Percentiles rank a stretch among this genome's conserved stretches.
phyloP scores from a whole-genome alignment of 2,113 vertebrate genomes.

The Sphaerodactylus townsendi region DNA sequence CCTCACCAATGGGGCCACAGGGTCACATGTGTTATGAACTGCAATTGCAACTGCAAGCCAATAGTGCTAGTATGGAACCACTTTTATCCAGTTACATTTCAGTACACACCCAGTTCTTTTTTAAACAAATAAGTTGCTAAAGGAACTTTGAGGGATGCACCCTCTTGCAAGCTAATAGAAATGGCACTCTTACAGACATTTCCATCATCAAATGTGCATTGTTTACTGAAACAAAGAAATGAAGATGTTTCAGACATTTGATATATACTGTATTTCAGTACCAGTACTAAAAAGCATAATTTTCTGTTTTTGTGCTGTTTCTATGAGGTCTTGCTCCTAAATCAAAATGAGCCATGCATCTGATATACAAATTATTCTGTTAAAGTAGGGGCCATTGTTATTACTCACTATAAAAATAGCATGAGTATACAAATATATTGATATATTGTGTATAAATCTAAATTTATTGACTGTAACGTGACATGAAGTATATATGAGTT shows the following conservation, averaged over 20 bases:
- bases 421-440: conserved; percentile 11
- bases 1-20: too few relatives aligned
- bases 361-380: neutral
- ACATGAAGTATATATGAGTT: conserved; percentile 53
- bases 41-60: too few relatives aligned
- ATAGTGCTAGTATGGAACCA: too few relatives aligned
- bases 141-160: neutral
- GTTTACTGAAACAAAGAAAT: neutral
- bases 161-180: neutral
- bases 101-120: neutral
- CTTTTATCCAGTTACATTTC: neutral
- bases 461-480: conserved; percentile 52
- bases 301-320: neutral
- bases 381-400: neutral
- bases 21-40: too few relatives aligned
- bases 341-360: neutral
- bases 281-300: neutral
- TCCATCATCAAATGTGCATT: too few relatives aligned
- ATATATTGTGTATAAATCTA: conserved; percentile 53
- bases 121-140: conserved; percentile 2
- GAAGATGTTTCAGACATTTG: neutral
- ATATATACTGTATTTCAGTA: conserved; percentile 4
- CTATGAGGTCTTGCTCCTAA: neutral
- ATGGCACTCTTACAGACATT: too few relatives aligned
- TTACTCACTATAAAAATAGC: neutral